Conservation (phyloP, 2,797 vertebrate species). For the Vireo griseus region DNA sequence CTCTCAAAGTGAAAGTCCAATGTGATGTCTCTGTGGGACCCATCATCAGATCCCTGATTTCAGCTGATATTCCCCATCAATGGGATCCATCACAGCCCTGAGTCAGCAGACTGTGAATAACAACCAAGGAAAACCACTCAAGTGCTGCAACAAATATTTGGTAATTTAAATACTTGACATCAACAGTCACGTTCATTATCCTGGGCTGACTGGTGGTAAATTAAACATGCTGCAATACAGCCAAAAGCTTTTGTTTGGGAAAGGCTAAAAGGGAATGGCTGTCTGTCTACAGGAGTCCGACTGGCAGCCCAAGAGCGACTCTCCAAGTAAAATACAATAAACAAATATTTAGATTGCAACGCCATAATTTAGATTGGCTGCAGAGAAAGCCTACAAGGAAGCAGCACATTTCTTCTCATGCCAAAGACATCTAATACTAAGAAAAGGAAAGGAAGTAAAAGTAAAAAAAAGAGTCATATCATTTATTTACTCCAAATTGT, state of each 20-base stretch:
- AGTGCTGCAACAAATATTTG: not conserved
- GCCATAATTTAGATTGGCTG: not conserved
- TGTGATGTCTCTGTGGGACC: not conserved
- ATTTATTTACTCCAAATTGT: conserved; percentile 3
- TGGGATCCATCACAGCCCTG: not conserved
- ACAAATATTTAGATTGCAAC: conserved; percentile 30
- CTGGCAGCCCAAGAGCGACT: conserved; percentile 9
- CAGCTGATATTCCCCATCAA: not conserved
- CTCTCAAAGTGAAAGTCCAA: not conserved
- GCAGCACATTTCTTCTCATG: not conserved
- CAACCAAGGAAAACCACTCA: not conserved
- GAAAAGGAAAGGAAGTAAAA: not conserved
- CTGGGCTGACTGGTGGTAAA: not conserved
- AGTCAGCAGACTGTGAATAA: not conserved
- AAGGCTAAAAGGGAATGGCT: not conserved
- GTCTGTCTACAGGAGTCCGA: not conserved
- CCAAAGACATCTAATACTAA: not conserved
- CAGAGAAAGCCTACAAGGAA: not conserved
- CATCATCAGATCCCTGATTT: not conserved
- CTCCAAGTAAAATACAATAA: conserved; percentile 22
- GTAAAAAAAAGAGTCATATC: not conserved
- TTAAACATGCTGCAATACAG: not conserved
- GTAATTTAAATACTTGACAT: not conserved
- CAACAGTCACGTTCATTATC: not conserved
- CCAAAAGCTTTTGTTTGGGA: conserved; percentile 28